Evolutionary conservation across 2,113 vertebrate genomes (phyloP).

Genomic region (Terrapene triunguis): DNA sequence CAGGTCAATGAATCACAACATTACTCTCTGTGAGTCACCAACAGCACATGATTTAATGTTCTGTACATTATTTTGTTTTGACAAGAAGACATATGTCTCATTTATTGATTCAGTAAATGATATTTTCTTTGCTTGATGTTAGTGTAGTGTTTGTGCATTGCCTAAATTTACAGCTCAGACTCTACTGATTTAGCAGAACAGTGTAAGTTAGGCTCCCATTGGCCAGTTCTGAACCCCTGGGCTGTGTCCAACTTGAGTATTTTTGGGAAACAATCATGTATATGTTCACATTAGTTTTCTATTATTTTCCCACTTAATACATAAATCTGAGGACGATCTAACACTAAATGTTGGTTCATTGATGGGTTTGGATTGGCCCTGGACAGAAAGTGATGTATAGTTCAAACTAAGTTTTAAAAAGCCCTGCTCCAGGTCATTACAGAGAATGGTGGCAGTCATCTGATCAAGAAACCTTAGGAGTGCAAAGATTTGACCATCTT

Average conservation of each 20-base stretch:
- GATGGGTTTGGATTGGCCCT: background rate
- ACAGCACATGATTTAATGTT: background rate
- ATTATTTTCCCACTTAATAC: background rate
- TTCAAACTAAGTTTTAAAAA: background rate
- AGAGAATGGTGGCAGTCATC: no score
- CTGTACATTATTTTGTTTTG: conserved; percentile 18
- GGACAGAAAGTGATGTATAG: background rate
- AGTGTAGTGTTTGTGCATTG: background rate
- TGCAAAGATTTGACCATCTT: background rate
- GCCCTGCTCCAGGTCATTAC: background rate
- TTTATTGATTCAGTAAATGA: conserved; percentile 48
- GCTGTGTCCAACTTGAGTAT: background rate
- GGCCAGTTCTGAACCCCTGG: background rate
- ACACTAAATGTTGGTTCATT: background rate
- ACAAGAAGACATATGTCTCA: conserved; percentile 39
- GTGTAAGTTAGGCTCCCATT: background rate
- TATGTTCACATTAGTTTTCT: background rate
- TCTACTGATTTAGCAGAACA: background rate
- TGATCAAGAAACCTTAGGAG: no score
- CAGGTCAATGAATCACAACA: conserved; percentile 61
- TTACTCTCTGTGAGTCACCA: conserved; percentile 26
- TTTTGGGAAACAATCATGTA: conserved; percentile 9
- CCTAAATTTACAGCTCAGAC: conserved; percentile 21
- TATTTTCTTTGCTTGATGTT: conserved; percentile 22
- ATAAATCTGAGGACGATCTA: background rate